phyloP scores from a whole-genome alignment of 2,888 invertebrate species.

The Drosophila ezoana region DNA sequence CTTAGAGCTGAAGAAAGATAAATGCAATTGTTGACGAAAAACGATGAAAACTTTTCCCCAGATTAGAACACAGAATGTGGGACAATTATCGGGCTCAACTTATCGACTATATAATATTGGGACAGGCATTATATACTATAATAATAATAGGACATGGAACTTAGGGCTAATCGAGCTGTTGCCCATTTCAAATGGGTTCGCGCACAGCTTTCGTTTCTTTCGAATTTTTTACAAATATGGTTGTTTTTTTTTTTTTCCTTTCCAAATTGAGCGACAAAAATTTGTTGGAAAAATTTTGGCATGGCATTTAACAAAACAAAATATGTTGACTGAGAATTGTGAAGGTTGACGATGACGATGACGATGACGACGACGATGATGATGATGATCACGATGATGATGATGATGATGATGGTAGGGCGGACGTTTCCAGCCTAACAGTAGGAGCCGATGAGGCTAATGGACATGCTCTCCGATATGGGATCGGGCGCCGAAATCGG shows the following conservation, averaged over 20 bases:
- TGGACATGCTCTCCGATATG: slow-evolving; percentile 86
- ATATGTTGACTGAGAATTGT: slow-evolving; percentile 8
- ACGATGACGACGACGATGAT: too few relatives aligned
- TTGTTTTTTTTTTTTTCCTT: slow-evolving; percentile 1
- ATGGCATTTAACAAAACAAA: slow-evolving; percentile 8
- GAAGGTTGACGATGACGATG: neutral
- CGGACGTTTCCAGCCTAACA: slow-evolving; percentile 85
- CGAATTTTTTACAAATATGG: neutral
- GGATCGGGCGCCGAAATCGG: slow-evolving; percentile 88
- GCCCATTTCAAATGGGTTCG: slow-evolving; percentile 40
- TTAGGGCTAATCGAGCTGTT: slow-evolving; percentile 36
- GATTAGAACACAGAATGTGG: slow-evolving; percentile 25
- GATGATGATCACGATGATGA: too few relatives aligned
- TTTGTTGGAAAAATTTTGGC: slow-evolving; percentile 21
- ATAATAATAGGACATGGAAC: slow-evolving; percentile 6
- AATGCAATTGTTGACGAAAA: slow-evolving; percentile 61
- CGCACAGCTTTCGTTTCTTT: slow-evolving; percentile 10
- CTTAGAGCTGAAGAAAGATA: slow-evolving; percentile 48
- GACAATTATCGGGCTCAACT: slow-evolving; percentile 19
- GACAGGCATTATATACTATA: slow-evolving; percentile 11
- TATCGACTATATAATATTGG: slow-evolving; percentile 29
- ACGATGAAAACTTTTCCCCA: slow-evolving; percentile 2
- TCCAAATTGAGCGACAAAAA: slow-evolving; percentile 29
- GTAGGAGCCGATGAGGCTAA: slow-evolving; percentile 89
- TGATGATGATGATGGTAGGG: too few relatives aligned